Conservation (phyloP, 2,888 invertebrate species). For the Microctonus hyperodae region DNA sequence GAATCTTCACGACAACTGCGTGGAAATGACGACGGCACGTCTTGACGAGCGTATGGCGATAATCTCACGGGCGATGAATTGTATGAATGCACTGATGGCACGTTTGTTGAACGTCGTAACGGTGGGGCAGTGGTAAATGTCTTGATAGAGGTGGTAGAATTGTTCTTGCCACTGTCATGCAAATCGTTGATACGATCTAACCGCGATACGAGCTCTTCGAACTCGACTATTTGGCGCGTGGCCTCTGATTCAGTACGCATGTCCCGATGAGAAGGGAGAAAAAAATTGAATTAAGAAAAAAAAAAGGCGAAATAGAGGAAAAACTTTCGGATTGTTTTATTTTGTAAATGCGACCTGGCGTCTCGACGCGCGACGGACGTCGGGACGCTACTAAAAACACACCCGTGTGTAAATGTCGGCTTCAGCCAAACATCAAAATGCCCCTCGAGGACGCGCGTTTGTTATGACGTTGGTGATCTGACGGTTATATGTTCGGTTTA, state of each 20-base stretch:
- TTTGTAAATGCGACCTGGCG: background rate
- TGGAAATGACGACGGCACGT: slow-evolving; percentile 24
- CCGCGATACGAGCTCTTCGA: slow-evolving; percentile 60
- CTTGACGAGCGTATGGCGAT: slow-evolving; percentile 13
- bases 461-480: background rate
- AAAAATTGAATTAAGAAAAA: background rate
- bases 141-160: background rate
- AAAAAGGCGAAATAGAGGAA: background rate
- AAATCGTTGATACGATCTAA: slow-evolving; percentile 58
- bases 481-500: background rate
- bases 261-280: background rate
- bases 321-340: background rate
- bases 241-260: slow-evolving; percentile 55
- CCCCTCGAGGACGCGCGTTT: slow-evolving; percentile 13
- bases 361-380: slow-evolving; percentile 41
- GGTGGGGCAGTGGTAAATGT: background rate
- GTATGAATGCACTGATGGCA: slow-evolving; percentile 7
- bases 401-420: slow-evolving; percentile 8
- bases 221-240: slow-evolving; percentile 60
- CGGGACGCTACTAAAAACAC: slow-evolving; percentile 56
- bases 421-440: slow-evolving; percentile 1
- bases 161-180: slow-evolving; percentile 23
- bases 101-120: slow-evolving; percentile 25
- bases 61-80: slow-evolving; percentile 23
- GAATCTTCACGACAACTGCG: slow-evolving; percentile 28